These are phyloP conservation scores for Macaca nemestrina DNA, from an alignment of 2,113 vertebrate species.

Conservation along the genomic window DNA sequence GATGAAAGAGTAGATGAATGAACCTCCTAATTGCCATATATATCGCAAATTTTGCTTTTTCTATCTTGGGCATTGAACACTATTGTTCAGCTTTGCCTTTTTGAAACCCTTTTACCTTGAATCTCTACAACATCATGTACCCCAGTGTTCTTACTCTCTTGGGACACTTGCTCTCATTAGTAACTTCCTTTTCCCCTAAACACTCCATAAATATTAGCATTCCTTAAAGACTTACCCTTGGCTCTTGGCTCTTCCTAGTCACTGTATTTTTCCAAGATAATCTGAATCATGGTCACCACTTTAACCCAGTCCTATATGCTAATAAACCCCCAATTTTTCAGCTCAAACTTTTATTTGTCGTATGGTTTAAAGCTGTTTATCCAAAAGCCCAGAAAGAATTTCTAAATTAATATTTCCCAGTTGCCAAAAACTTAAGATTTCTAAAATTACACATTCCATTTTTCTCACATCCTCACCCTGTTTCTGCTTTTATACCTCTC, in stretches of 20 bases:
- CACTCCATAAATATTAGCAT: not conserved
- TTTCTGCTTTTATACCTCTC: not conserved
- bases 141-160: not conserved
- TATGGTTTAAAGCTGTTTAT: not conserved
- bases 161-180: not conserved
- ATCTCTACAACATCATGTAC: not conserved
- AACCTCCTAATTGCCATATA: not conserved
- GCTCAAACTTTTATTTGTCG: not conserved
- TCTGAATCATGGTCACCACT: not conserved
- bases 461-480: not conserved
- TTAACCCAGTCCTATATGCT: not conserved
- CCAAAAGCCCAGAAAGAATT: not conserved
- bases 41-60: not conserved
- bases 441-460: not conserved
- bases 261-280: not conserved
- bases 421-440: not conserved
- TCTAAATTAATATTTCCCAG: constrained; percentile 4
- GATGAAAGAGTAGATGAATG: not conserved
- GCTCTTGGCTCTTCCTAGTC: not conserved
- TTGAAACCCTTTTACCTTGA: not conserved
- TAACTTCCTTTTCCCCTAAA: not conserved
- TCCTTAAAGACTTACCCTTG: not conserved
- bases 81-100: not conserved
- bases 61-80: not conserved
- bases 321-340: not conserved